Conservation (phyloP, 2,888 invertebrate species). For the Clanis bilineata region DNA sequence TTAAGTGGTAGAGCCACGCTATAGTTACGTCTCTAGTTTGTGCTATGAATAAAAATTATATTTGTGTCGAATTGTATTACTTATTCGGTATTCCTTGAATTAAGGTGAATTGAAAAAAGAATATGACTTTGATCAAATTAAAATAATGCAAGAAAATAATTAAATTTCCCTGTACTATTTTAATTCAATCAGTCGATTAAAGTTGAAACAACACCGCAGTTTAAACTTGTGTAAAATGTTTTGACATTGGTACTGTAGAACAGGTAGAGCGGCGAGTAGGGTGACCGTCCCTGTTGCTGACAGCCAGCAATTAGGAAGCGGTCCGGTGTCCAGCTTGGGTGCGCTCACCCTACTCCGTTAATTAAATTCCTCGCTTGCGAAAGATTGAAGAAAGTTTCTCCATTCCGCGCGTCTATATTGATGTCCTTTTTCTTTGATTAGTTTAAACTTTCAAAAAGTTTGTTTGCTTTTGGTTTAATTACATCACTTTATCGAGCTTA, state of each 20-base stretch:
- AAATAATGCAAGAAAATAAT: no score
- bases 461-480: constrained; percentile 16
- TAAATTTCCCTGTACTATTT: no score
- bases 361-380: constrained; percentile 60
- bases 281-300: constrained; percentile 54
- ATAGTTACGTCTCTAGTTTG: no score
- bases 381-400: constrained; percentile 55
- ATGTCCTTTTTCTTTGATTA: constrained; percentile 49
- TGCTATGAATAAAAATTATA: no score
- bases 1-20: no score
- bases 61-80: no score
- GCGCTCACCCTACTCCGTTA: constrained; percentile 43
- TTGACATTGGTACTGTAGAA: constrained; percentile 44
- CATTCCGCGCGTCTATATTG: constrained; percentile 45
- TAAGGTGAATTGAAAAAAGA: no score
- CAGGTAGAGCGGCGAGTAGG: constrained; percentile 34
- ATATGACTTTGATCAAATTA: no score
- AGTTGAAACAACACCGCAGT: constrained; percentile 28
- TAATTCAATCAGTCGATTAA: constrained; percentile 20
- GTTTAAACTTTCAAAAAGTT: constrained; percentile 33
- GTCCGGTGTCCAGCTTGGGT: constrained; percentile 45
- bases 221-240: constrained; percentile 42
- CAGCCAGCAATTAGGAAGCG: constrained; percentile 62
- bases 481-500: constrained; percentile 9
- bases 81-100: no score